Percentiles rank a stretch among this genome's conserved stretches.
These are phyloP conservation scores for Nemotelus nigrinus DNA, from an alignment of 2,888 invertebrate species.

Conservation along the genomic window DNA sequence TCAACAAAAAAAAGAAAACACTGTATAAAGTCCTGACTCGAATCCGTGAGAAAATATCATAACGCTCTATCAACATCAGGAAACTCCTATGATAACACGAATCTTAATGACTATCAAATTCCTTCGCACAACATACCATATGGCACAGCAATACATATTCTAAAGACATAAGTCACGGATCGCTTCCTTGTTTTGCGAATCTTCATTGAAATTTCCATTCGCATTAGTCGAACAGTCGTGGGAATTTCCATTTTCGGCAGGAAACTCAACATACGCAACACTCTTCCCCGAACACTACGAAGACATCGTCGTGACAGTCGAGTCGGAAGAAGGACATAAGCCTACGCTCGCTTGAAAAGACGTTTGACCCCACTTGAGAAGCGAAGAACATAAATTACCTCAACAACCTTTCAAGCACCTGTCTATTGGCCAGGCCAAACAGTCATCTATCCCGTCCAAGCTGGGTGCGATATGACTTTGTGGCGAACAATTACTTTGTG, in stretches of 20 bases:
- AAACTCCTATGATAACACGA: no score
- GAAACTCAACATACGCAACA: neutral
- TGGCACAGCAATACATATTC: neutral
- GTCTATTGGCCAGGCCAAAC: slow-evolving; percentile 10
- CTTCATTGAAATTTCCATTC: slow-evolving; percentile 20
- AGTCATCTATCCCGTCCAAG: no score
- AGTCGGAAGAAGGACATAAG: neutral
- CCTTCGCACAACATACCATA: no score
- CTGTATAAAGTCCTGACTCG: no score
- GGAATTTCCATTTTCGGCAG: neutral
- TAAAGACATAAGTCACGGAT: slow-evolving; percentile 26
- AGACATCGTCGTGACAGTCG: neutral
- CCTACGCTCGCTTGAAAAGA: slow-evolving; percentile 2
- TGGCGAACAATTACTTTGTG: slow-evolving; percentile 35
- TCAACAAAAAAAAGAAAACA: no score
- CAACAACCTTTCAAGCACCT: slow-evolving; percentile 42
- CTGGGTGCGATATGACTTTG: slow-evolving; percentile 50
- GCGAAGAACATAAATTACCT: slow-evolving; percentile 22
- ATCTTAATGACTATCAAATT: no score
- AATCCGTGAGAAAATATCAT: no score
- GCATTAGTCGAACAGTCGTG: neutral
- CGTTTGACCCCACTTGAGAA: slow-evolving; percentile 23
- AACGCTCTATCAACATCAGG: no score
- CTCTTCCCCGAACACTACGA: neutral
- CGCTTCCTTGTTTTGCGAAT: slow-evolving; percentile 14